Evolutionary conservation across 2,888 invertebrate species (phyloP).

Genomic region (Orthonevra nobilis): DNA sequence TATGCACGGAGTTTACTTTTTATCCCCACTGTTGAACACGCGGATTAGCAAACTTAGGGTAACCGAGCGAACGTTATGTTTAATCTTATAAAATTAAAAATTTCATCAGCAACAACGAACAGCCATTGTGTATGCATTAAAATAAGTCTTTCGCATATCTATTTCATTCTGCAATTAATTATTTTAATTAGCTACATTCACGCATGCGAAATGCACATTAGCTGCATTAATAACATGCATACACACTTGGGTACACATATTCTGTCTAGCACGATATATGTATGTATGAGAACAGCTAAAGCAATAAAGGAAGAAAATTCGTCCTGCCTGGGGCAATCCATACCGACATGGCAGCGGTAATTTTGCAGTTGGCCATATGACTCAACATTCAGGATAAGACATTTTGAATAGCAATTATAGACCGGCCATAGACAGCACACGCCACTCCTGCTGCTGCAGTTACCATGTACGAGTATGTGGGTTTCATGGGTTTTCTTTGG

Average conservation of each 20-base stretch:
- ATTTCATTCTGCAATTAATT: conserved; percentile 59
- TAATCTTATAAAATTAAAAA: conserved; percentile 4
- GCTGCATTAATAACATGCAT: conserved; percentile 26
- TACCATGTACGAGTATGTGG: too few species aligned
- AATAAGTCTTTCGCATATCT: neutral
- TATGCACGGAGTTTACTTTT: too few species aligned
- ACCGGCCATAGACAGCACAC: conserved; percentile 58
- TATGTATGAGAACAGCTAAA: too few species aligned
- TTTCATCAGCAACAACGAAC: conserved; percentile 1
- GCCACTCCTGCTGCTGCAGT: conserved; percentile 41
- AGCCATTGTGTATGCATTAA: neutral
- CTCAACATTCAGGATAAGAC: conserved; percentile 66
- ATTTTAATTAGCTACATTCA: conserved; percentile 64
- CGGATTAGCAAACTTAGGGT: neutral
- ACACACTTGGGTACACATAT: neutral
- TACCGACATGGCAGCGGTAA: conserved; percentile 30
- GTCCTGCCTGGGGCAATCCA: conserved; percentile 61
- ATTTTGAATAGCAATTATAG: conserved; percentile 69
- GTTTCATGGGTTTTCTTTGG: conserved; percentile 7
- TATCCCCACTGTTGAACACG: too few species aligned
- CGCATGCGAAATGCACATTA: conserved; percentile 63
- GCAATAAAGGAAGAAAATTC: conserved; percentile 52
- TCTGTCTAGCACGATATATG: too few species aligned
- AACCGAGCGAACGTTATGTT: conserved; percentile 4
- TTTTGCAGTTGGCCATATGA: conserved; percentile 58